A percentile compares a stretch with the other conserved stretches of the same genome.
These are phyloP conservation scores for Uropetala carovei DNA, from an alignment of 2,888 invertebrate species.

Conservation along the genomic window DNA sequence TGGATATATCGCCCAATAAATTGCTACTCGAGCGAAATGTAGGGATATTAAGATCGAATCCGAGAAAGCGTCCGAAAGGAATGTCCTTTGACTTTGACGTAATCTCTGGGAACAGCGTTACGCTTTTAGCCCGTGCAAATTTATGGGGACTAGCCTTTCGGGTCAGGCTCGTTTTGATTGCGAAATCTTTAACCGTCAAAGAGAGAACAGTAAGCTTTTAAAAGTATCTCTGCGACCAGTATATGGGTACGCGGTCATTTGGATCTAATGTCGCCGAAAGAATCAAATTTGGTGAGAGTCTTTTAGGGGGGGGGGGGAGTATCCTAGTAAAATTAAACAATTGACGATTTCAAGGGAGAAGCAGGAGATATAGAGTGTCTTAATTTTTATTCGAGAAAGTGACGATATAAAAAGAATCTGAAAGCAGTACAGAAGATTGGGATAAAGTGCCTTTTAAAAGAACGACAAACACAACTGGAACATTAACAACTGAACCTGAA, in stretches of 20 bases:
- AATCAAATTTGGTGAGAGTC: no score
- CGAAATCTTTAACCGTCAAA: background rate
- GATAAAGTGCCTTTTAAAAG: no score
- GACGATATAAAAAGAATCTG: no score
- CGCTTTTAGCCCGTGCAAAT: constrained; percentile 8
- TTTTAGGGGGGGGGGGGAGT: no score
- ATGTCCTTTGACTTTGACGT: constrained; percentile 24
- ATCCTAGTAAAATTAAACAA: no score
- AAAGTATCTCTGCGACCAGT: background rate
- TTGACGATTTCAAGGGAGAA: no score
- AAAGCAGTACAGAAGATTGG: no score
- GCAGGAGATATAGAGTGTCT: no score
- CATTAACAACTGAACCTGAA: no score
- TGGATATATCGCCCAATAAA: background rate
- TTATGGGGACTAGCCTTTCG: background rate
- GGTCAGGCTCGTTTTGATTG: background rate
- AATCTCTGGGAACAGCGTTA: background rate
- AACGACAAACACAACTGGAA: no score
- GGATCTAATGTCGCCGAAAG: no score
- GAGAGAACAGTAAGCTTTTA: background rate
- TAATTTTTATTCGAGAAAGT: no score
- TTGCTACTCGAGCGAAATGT: background rate
- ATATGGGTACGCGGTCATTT: background rate
- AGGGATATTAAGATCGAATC: constrained; percentile 1
- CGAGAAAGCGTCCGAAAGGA: background rate